These are phyloP conservation scores for Caenorhabditis japonica DNA, from an alignment of 2,888 invertebrate species.

Conservation along the genomic window DNA sequence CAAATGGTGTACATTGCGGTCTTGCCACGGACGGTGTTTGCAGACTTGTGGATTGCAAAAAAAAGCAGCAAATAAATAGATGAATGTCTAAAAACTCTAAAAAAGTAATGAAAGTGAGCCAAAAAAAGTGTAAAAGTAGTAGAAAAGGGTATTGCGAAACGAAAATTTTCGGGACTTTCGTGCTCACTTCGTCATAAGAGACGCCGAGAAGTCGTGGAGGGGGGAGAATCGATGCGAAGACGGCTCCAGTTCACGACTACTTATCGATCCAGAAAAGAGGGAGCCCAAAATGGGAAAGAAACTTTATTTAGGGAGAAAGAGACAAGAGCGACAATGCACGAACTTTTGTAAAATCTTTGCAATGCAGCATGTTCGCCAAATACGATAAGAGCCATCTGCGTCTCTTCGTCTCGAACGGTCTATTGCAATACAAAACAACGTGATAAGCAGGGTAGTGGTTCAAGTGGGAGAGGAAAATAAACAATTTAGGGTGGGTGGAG, in stretches of 20 bases:
- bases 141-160: slow-evolving; percentile 44
- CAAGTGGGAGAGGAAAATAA: slow-evolving; percentile 16
- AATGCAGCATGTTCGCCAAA: not conserved
- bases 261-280: slow-evolving; percentile 29
- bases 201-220: slow-evolving; percentile 14
- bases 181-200: slow-evolving; percentile 5
- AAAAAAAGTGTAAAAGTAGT: not conserved
- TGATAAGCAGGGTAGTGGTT: slow-evolving; percentile 23
- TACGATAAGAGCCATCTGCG: slow-evolving; percentile 28
- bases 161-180: slow-evolving; percentile 32
- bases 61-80: too few species aligned
- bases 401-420: slow-evolving; percentile 9
- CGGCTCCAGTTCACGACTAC: slow-evolving; percentile 37
- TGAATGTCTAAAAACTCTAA: too few species aligned
- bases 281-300: too few species aligned
- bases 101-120: slow-evolving; percentile 19
- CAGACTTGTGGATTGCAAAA: too few species aligned
- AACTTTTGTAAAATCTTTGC: too few species aligned
- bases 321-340: too few species aligned
- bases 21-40: too few species aligned
- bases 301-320: too few species aligned
- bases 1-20: too few species aligned
- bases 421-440: slow-evolving; percentile 1
- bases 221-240: slow-evolving; percentile 42
- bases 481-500: not conserved